Percentiles rank a stretch among this genome's conserved stretches.
phyloP scores from a whole-genome alignment of 2,113 vertebrate species.

The Bubo bubo region DNA sequence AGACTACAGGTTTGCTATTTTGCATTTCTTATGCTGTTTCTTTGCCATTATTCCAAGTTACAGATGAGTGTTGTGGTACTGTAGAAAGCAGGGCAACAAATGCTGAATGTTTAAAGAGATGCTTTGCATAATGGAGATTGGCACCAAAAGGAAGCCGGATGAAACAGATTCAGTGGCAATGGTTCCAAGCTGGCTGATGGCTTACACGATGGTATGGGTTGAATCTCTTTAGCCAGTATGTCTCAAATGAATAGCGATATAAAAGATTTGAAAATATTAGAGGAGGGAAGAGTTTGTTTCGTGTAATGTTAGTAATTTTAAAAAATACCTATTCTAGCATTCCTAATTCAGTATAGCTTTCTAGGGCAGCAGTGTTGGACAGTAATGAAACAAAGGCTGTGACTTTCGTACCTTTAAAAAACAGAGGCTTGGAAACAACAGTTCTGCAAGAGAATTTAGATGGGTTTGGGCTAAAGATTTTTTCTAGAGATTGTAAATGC shows the following conservation, averaged over 20 bases:
- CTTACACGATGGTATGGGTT: neutral
- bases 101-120: neutral
- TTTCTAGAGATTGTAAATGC: neutral
- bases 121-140: neutral
- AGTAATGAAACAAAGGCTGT: neutral
- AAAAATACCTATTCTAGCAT: neutral
- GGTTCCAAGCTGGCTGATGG: neutral
- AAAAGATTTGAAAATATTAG: neutral
- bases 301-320: neutral
- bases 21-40: neutral
- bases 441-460: neutral
- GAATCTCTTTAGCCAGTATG: neutral
- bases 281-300: neutral
- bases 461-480: neutral
- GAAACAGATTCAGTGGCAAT: neutral
- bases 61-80: neutral
- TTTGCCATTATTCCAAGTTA: neutral
- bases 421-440: neutral
- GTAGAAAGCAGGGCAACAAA: slow-evolving; percentile 1
- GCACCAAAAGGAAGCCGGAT: neutral
- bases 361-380: neutral
- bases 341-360: neutral
- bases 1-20: neutral
- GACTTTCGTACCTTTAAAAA: neutral
- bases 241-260: neutral